Conservation (phyloP, 2,888 invertebrate genomes). For the Sphecodes monilicornis region DNA sequence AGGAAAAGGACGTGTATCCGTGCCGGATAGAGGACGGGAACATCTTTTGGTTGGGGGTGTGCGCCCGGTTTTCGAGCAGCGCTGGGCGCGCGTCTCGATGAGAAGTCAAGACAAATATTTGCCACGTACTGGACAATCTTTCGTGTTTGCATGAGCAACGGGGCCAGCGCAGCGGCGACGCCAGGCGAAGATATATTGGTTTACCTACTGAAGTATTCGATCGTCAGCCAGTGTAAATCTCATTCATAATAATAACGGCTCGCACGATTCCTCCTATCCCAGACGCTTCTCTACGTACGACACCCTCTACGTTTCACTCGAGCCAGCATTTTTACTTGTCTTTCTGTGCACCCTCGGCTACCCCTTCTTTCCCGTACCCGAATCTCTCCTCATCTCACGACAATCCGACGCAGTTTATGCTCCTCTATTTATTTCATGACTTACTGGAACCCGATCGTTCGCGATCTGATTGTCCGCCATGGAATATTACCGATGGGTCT, state of each 20-base stretch:
- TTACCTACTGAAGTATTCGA: slow-evolving; percentile 74
- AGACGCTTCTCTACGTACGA: neutral
- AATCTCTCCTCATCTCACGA: slow-evolving; percentile 12
- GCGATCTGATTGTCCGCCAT: neutral
- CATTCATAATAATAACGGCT: slow-evolving; percentile 68
- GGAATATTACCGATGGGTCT: neutral
- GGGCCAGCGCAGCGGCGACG: slow-evolving; percentile 24
- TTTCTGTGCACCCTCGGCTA: neutral
- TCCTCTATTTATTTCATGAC: slow-evolving; percentile 37
- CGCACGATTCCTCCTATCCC: slow-evolving; percentile 22
- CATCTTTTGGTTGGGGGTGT: slow-evolving; percentile 33
- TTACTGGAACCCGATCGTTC: neutral
- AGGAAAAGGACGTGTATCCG: slow-evolving; percentile 34
- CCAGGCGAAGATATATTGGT: slow-evolving; percentile 67
- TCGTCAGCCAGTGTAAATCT: slow-evolving; percentile 74
- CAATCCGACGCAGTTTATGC: slow-evolving; percentile 9
- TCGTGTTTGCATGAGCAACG: slow-evolving; percentile 66
- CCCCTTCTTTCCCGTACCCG: neutral
- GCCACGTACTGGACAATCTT: slow-evolving; percentile 72
- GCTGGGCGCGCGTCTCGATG: slow-evolving; percentile 42
- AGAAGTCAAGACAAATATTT: slow-evolving; percentile 73
- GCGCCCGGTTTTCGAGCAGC: slow-evolving; percentile 2
- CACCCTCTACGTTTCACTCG: neutral
- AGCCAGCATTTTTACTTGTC: neutral
- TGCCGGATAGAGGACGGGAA: slow-evolving; percentile 26